Conservation (phyloP, 2,113 vertebrate species). For the Callithrix jacchus region DNA sequence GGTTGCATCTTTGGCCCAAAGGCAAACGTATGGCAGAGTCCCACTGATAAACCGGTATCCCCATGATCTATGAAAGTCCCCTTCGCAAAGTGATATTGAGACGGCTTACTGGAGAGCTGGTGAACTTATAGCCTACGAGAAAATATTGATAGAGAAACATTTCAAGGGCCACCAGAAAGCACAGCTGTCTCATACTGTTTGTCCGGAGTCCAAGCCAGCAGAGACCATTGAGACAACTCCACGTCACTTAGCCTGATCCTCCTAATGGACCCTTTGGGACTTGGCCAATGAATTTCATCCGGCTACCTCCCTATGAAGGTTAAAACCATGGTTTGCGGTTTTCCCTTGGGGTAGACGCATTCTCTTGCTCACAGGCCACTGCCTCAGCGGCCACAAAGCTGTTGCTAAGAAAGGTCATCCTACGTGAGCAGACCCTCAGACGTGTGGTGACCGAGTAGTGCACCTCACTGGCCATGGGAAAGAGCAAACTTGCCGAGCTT, state of each 20-base stretch:
- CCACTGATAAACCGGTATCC: background rate
- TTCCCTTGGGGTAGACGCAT: background rate
- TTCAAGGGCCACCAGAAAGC: background rate
- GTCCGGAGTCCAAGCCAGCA: background rate
- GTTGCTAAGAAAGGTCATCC: background rate
- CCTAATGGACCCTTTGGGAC: background rate
- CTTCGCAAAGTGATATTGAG: background rate
- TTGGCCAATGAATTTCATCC: background rate
- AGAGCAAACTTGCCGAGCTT: background rate
- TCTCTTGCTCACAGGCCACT: background rate
- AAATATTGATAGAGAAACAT: background rate
- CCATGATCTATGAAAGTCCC: background rate
- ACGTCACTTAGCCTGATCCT: background rate
- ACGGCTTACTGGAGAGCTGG: background rate
- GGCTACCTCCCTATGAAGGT: background rate
- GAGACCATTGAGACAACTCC: background rate
- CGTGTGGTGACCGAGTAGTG: background rate
- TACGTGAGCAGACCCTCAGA: background rate
- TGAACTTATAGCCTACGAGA: background rate
- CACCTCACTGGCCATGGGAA: background rate
- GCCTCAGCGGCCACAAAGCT: background rate
- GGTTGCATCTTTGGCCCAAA: background rate
- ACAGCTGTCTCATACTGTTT: background rate
- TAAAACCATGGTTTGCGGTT: background rate
- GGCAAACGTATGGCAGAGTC: background rate